Conservation (phyloP, 2,888 invertebrate genomes). For the Pterostichus niger region DNA sequence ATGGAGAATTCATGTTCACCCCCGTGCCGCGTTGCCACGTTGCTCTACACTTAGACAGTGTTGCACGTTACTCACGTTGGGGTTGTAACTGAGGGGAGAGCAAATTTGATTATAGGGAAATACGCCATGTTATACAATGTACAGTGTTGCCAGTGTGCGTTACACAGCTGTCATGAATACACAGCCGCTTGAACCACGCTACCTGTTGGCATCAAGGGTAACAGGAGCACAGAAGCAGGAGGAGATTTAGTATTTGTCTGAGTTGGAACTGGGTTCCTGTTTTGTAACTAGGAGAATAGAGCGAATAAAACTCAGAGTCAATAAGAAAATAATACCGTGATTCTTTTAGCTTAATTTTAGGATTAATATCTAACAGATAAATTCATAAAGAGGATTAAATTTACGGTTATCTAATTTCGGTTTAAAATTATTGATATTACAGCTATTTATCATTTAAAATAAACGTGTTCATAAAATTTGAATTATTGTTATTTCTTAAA, state of each 20-base stretch:
- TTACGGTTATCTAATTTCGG: too few relatives aligned
- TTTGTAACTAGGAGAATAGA: too few relatives aligned
- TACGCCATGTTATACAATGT: too few relatives aligned
- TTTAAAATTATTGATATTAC: too few relatives aligned
- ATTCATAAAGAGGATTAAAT: too few relatives aligned
- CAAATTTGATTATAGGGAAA: slow-evolving; percentile 38
- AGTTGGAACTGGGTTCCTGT: background rate
- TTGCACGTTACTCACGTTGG: background rate
- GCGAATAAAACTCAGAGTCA: too few relatives aligned
- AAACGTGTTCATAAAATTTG: too few relatives aligned
- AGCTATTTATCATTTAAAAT: too few relatives aligned
- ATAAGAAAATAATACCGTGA: too few relatives aligned
- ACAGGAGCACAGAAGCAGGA: background rate
- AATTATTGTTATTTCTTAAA: too few relatives aligned
- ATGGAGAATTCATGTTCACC: background rate
- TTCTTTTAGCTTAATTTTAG: too few relatives aligned
- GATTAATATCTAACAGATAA: too few relatives aligned
- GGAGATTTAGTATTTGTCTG: background rate
- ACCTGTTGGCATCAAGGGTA: slow-evolving; percentile 25
- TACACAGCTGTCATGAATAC: slow-evolving; percentile 14
- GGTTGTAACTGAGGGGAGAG: slow-evolving; percentile 5
- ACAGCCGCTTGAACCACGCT: background rate
- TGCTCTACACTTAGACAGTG: slow-evolving; percentile 1
- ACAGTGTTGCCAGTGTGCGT: slow-evolving; percentile 28
- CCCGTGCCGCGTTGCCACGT: background rate